Evolutionary conservation across 2,797 vertebrate genomes (phyloP), one percentile per base, ranked within the genome.

Genomic region (Tinamus major): DNA sequence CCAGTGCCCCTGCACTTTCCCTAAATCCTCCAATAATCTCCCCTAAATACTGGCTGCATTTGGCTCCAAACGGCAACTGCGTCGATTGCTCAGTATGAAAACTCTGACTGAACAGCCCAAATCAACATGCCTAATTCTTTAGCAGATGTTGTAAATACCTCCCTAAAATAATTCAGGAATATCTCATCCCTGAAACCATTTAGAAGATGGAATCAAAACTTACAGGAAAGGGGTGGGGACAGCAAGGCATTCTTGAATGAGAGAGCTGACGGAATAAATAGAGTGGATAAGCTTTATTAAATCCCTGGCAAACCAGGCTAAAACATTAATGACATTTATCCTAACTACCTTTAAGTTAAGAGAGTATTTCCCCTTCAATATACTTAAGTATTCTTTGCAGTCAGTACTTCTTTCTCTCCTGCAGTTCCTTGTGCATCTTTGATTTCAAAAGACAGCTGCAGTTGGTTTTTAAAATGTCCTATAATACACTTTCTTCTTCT

Each of bases 51-150:
- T 8, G 8, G 21, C 53, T 64, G 35, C 49, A 35, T 4, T 46
- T 8, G 29, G 39, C 62, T 74, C 61, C 37, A 64, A 70, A 61
- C 7, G 7, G 44, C 19, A 81, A 21, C 21, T 42, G 27, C 0
- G 18, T 42, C 35, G 81, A 31, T 2, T 6, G 35, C 19, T 39
- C 14, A 18, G 35, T 3, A 26, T 14, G 64, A 76, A 27, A 8
- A 8, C 27, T 21, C 13, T 24, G n/a, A 76, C 61, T 8, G 10
- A 49, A 29, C 39, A 72, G 12, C 41, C 17, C 69, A 87, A 76
- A 29, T 37, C 79, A 87, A 71, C 6, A 3, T 0, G 75, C 16
- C 21, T 10, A 39, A 20, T 23, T 58, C 55, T 62, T 0, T 0
- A 89, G 63, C 4, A 68, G 33, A 39, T 5, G 13, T n/a, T 39